Evolutionary conservation across 92 coral and sea anemone species (phyloP).

Genomic region (Porites rus): DNA sequence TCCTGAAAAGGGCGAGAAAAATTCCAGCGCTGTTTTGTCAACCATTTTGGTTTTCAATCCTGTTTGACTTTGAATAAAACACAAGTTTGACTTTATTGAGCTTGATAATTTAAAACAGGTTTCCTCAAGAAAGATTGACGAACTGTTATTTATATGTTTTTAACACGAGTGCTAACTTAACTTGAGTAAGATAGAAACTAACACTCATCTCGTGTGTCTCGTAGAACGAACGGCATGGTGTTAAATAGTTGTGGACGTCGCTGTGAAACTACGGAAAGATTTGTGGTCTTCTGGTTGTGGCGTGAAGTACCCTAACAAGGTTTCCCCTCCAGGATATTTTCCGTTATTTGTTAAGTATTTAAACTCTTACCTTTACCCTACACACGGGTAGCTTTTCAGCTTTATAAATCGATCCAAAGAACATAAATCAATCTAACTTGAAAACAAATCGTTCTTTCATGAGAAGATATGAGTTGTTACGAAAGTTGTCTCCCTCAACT

Average conservation of each 20-base stretch:
- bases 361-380: neutral
- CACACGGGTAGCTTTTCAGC: conserved; percentile 1
- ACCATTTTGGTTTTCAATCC: conserved; percentile 12
- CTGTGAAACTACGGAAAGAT: conserved; percentile 21
- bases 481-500: neutral
- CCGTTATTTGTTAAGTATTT: neutral
- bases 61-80: neutral
- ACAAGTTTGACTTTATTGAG: neutral
- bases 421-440: conserved; percentile 16
- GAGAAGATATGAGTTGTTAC: neutral
- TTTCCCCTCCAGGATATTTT: neutral
- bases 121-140: neutral
- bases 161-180: neutral
- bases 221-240: neutral
- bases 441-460: neutral
- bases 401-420: conserved; percentile 20
- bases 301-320: conserved; percentile 20
- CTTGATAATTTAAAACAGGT: neutral
- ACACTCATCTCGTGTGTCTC: neutral
- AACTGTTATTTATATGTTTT: neutral
- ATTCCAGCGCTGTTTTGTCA: neutral
- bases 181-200: neutral
- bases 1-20: conserved; percentile 15
- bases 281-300: conserved; percentile 20
- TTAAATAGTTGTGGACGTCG: neutral